Evolutionary conservation across 2,797 vertebrate species (phyloP).

Genomic region (Loris lydekkerianus): DNA sequence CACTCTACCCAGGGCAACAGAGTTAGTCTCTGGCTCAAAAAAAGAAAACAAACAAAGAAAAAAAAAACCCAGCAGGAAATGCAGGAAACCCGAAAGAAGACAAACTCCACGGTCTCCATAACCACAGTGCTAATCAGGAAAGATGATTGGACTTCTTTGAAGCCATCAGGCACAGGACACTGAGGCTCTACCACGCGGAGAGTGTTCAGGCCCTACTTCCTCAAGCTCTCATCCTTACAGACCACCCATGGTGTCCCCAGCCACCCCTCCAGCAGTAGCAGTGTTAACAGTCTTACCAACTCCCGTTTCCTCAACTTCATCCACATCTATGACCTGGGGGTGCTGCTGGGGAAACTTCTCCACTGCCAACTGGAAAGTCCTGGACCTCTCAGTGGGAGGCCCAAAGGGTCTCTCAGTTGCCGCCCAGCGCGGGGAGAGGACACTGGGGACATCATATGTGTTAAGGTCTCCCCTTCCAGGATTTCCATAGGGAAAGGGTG

Average conservation of each 20-base stretch:
- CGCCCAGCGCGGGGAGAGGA: constrained; percentile 69
- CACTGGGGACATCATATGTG: background rate
- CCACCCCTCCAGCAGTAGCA: background rate
- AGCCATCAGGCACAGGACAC: fast-evolving
- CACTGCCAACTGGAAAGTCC: constrained; percentile 88
- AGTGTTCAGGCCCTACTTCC: too few species aligned
- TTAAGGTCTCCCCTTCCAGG: constrained; percentile 78
- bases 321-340: constrained; percentile 92
- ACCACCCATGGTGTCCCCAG: too few species aligned
- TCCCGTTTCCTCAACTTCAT: constrained; percentile 93
- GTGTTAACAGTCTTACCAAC: constrained; percentile 90
- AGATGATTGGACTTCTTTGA: background rate
- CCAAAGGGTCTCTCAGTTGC: constrained; percentile 75
- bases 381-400: constrained; percentile 82
- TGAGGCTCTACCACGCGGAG: fast-evolving
- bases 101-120: background rate
- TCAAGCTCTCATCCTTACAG: background rate
- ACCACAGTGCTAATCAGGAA: background rate
- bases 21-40: too few species aligned
- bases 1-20: too few species aligned
- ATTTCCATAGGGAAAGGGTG: constrained; percentile 43
- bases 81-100: background rate
- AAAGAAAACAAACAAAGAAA: too few species aligned
- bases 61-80: background rate
- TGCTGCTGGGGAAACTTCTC: constrained; percentile 88